These are phyloP conservation scores for Ovibos moschatus DNA, from an alignment of 2,113 vertebrate genomes.

Conservation along the genomic window DNA sequence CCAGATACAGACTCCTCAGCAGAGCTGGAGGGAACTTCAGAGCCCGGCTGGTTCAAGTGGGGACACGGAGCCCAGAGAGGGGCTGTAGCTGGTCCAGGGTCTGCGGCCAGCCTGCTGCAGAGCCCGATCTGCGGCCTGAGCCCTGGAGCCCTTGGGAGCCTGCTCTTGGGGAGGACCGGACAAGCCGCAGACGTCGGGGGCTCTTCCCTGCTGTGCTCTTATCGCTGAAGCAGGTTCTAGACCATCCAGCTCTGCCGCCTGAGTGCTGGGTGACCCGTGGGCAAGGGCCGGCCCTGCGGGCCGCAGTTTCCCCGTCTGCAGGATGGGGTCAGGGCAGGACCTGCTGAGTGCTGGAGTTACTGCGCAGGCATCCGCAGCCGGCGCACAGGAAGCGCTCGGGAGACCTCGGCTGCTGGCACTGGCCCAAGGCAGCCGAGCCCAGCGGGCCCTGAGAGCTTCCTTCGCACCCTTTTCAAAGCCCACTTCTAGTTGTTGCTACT, in stretches of 20 bases:
- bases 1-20: background rate
- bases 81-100: background rate
- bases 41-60: background rate
- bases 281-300: background rate
- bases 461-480: background rate
- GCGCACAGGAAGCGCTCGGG: background rate
- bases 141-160: background rate
- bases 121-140: fast-evolving
- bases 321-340: background rate
- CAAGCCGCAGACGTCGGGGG: background rate
- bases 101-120: background rate
- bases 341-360: fast-evolving
- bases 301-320: background rate
- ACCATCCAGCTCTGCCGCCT: background rate
- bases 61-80: background rate
- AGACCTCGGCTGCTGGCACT: background rate
- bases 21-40: background rate
- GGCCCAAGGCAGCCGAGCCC: background rate
- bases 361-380: background rate
- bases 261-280: background rate
- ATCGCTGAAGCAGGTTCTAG: background rate
- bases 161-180: too few relatives aligned
- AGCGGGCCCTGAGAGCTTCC: background rate
- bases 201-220: too few relatives aligned
- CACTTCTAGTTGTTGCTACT: background rate